These are phyloP conservation scores for Scyliorhinus canicula DNA, from an alignment of 2,797 vertebrate genomes.

Conservation along the genomic window DNA sequence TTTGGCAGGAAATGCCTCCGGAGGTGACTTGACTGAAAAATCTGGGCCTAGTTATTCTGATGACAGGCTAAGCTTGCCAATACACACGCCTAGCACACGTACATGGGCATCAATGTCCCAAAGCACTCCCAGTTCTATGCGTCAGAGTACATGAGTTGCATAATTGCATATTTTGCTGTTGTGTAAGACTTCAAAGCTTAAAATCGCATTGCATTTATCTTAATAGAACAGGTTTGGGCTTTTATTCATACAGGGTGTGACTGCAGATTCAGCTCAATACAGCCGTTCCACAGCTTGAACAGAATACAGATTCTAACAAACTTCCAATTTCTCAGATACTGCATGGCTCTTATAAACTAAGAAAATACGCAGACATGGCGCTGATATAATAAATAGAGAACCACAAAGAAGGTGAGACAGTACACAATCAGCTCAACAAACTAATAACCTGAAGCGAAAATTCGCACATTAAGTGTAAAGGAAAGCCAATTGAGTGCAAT, in stretches of 20 bases:
- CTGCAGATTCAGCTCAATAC: neutral
- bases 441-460: neutral
- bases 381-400: no score
- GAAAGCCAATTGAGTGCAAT: neutral
- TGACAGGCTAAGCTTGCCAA: neutral
- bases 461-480: neutral
- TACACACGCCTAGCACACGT: neutral
- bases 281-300: neutral
- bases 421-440: neutral
- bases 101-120: no score
- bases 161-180: constrained; percentile 21
- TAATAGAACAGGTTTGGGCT: neutral
- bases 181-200: neutral
- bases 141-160: constrained; percentile 2
- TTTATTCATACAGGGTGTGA: neutral
- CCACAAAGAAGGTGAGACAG: neutral
- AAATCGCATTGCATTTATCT: neutral
- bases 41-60: neutral
- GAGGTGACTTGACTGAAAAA: neutral
- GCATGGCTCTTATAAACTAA: neutral
- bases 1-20: neutral
- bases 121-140: constrained; percentile 6
- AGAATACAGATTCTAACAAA: neutral
- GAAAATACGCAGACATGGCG: neutral
- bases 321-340: neutral